These are phyloP conservation scores for Mythimna ferrago DNA, from an alignment of 2,888 invertebrate species.

Conservation along the genomic window DNA sequence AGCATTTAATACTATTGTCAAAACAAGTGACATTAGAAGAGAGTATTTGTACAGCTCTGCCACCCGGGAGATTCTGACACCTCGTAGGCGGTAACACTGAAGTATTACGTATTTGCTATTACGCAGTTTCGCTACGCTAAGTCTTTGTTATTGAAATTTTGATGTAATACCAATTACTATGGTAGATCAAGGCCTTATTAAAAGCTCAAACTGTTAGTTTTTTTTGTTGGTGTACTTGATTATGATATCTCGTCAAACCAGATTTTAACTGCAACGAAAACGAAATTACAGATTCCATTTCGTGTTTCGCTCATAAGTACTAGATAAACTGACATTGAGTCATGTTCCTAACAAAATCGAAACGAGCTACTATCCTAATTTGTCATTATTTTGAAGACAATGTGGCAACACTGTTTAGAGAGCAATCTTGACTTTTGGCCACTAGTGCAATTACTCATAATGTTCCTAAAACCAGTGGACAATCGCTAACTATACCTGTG, in stretches of 20 bases:
- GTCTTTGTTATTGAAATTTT: conserved; percentile 26
- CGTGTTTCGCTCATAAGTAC: not conserved
- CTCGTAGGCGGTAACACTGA: conserved; percentile 10
- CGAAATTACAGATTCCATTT: conserved; percentile 29
- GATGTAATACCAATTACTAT: conserved; percentile 13
- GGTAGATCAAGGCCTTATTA: conserved; percentile 21
- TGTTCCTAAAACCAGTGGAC: conserved; percentile 52
- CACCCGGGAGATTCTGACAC: not conserved
- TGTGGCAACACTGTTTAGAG: conserved; percentile 36
- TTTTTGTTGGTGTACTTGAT: not conserved
- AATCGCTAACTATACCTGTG: conserved; percentile 47
- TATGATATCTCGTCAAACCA: conserved; percentile 14
- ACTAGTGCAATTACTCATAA: conserved; percentile 52
- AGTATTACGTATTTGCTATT: conserved; percentile 37
- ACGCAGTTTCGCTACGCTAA: conserved; percentile 41
- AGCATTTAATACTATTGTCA: conserved; percentile 14
- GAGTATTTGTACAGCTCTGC: conserved; percentile 11
- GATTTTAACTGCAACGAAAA: conserved; percentile 24
- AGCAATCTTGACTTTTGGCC: conserved; percentile 52
- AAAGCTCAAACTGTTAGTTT: not conserved
- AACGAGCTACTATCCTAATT: conserved; percentile 2
- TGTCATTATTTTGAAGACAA: conserved; percentile 6
- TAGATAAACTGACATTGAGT: conserved; percentile 6
- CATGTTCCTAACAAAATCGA: conserved; percentile 27
- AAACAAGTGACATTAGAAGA: conserved; percentile 3